These are phyloP conservation scores for Leptocoma aspasia DNA, from an alignment of 2,113 vertebrate genomes.

Conservation along the genomic window DNA sequence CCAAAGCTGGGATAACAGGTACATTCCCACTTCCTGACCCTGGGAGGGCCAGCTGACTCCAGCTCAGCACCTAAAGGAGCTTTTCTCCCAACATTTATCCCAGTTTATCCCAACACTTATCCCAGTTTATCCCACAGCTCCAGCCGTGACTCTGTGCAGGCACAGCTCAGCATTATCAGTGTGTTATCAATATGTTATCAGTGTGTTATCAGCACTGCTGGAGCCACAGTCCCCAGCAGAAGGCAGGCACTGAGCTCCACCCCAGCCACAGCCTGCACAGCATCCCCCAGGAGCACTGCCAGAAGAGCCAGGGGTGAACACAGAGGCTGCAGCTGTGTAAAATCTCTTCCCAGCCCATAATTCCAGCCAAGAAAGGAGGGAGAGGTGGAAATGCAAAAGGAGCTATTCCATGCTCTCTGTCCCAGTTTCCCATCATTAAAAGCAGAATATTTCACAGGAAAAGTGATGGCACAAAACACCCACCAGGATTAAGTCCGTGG, in stretches of 20 bases:
- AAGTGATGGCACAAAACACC: background rate
- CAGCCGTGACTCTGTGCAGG: background rate
- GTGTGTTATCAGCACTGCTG: background rate
- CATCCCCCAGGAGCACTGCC: background rate
- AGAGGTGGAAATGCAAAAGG: background rate
- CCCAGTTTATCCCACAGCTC: background rate
- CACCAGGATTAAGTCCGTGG: background rate
- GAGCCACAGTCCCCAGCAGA: background rate
- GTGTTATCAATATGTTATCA: background rate
- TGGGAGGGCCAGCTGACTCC: background rate
- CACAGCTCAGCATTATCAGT: background rate
- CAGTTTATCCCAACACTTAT: background rate
- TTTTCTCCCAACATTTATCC: background rate
- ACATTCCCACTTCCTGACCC: fast-evolving
- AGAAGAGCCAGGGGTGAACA: background rate
- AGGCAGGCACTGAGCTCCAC: background rate
- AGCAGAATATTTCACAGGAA: background rate
- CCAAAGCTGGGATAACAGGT: fast-evolving
- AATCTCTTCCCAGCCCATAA: background rate
- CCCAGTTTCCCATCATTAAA: background rate
- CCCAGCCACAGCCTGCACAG: background rate
- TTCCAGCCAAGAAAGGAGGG: background rate
- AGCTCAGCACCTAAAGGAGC: background rate
- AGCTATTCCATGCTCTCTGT: background rate
- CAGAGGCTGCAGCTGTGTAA: background rate